Evolutionary conservation across 2,888 invertebrate genomes (phyloP).

Genomic region (Brenthis daphne): DNA sequence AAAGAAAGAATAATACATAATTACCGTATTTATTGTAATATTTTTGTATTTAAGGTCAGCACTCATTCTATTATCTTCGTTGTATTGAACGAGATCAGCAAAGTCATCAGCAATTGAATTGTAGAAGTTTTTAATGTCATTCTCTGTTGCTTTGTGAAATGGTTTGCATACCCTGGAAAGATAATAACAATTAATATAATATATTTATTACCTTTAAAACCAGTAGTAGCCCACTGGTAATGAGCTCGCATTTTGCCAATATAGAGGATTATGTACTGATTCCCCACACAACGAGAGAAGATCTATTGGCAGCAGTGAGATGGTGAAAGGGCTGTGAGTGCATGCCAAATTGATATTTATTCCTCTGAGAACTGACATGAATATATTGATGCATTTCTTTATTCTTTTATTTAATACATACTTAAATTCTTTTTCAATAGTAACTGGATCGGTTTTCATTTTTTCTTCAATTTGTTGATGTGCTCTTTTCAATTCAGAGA

Average conservation of each 20-base stretch:
- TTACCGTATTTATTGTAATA: constrained; percentile 89
- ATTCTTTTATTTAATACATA: constrained; percentile 51
- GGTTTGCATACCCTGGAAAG: constrained; percentile 87
- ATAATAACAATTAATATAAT: neutral
- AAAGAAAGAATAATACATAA: neutral
- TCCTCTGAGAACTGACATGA: too few relatives aligned
- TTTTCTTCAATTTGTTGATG: constrained; percentile 85
- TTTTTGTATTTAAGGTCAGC: constrained; percentile 82
- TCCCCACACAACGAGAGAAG: too few relatives aligned
- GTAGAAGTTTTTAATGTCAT: constrained; percentile 91
- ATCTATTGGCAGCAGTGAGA: too few relatives aligned
- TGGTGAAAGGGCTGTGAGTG: too few relatives aligned
- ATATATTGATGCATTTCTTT: too few relatives aligned
- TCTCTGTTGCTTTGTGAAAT: constrained; percentile 83
- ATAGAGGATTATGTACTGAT: too few relatives aligned
- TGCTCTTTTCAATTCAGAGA: constrained; percentile 84
- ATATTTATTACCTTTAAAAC: too few relatives aligned
- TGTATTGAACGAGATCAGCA: constrained; percentile 96
- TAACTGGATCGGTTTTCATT: constrained; percentile 70
- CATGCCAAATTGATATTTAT: too few relatives aligned
- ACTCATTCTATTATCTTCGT: constrained; percentile 93
- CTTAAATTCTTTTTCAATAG: constrained; percentile 88
- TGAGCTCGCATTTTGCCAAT: too few relatives aligned
- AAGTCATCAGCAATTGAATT: constrained; percentile 92
- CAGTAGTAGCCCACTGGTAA: too few relatives aligned